phyloP scores from a whole-genome alignment of 2,888 invertebrate genomes.

The Rhamnusium bicolor region DNA sequence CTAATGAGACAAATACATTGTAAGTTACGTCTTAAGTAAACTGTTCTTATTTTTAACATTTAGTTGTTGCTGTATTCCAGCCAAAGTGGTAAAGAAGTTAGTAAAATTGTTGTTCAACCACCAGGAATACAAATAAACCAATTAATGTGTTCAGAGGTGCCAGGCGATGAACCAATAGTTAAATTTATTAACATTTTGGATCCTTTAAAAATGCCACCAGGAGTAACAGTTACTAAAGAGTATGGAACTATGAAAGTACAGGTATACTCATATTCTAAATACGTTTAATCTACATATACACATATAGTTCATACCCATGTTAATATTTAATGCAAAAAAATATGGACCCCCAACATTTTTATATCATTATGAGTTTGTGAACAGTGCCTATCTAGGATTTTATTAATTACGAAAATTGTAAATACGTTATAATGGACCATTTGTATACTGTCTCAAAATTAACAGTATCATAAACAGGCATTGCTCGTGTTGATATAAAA shows the following conservation, averaged over 20 bases:
- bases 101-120: constrained; percentile 56
- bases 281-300: too few species aligned
- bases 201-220: constrained; percentile 66
- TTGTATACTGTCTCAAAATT: too few species aligned
- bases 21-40: constrained; percentile 31
- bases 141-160: constrained; percentile 68
- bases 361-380: too few species aligned
- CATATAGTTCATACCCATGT: too few species aligned
- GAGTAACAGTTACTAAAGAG: constrained; percentile 64
- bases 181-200: constrained; percentile 68
- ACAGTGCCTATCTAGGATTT: too few species aligned
- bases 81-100: constrained; percentile 40
- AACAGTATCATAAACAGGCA: too few species aligned
- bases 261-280: constrained; percentile 55
- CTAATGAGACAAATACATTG: constrained; percentile 35
- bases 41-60: neutral
- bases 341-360: too few species aligned
- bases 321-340: too few species aligned
- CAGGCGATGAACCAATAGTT: constrained; percentile 69
- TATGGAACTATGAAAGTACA: constrained; percentile 65
- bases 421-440: too few species aligned
- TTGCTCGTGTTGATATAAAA: too few species aligned
- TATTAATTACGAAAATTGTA: too few species aligned
- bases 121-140: constrained; percentile 69
- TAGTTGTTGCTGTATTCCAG: constrained; percentile 29